These are phyloP conservation scores for Loriculus beryllinus DNA, from an alignment of 2,797 vertebrate genomes.

Conservation along the genomic window DNA sequence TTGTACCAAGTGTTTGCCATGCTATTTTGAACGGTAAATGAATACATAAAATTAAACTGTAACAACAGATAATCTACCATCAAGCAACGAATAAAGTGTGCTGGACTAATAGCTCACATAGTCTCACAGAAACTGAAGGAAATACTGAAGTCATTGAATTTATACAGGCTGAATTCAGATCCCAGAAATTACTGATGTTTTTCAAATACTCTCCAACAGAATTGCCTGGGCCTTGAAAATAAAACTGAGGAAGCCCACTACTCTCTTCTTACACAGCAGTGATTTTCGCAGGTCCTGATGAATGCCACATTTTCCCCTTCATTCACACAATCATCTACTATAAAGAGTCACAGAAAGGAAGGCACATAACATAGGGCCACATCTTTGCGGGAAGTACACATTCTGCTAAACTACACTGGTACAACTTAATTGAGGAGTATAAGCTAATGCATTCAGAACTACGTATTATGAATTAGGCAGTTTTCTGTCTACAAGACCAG, in stretches of 20 bases:
- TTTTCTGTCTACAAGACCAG: not conserved
- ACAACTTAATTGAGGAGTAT: not conserved
- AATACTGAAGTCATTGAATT: not conserved
- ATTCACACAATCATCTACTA: not conserved
- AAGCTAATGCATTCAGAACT: not conserved
- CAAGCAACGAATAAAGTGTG: not conserved
- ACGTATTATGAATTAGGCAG: not conserved
- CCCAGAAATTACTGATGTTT: not conserved
- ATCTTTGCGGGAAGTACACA: accelerated
- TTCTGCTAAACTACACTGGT: not conserved
- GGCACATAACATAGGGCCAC: not conserved
- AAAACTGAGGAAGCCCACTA: not conserved
- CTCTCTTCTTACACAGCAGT: not conserved
- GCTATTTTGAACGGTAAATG: not conserved
- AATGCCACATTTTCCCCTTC: not conserved
- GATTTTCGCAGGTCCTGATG: not conserved
- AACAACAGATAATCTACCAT: not conserved
- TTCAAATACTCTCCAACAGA: not conserved
- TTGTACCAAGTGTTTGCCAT: not conserved
- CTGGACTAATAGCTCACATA: not conserved
- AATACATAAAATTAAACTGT: not conserved
- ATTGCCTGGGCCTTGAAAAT: not conserved
- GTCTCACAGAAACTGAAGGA: not conserved
- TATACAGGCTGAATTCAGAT: not conserved
- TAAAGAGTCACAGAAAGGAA: not conserved